A percentile compares a stretch with the other conserved stretches of the same genome.
These are phyloP conservation scores for Neomorphus geoffroyi DNA, from an alignment of 2,797 vertebrate species.

Conservation along the genomic window DNA sequence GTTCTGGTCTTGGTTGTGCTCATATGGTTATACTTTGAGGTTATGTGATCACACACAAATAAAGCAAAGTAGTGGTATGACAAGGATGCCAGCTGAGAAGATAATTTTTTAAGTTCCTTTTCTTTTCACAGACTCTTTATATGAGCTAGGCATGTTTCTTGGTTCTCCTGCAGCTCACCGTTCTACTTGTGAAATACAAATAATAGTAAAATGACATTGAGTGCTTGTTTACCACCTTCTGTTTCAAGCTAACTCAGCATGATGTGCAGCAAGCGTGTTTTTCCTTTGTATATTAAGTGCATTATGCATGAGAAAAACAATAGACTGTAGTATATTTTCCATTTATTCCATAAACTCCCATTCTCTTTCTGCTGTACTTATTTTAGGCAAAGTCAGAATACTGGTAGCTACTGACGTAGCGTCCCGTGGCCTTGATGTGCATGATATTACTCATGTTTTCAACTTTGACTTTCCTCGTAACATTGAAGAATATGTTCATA, in stretches of 20 bases:
- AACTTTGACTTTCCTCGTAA: slow-evolving; percentile 96
- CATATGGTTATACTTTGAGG: background rate
- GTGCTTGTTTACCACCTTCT: background rate
- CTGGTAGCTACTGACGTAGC: slow-evolving; percentile 95
- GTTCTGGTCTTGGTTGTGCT: background rate
- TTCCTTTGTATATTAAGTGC: background rate
- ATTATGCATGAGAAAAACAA: background rate
- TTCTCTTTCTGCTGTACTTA: background rate
- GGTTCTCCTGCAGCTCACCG: background rate
- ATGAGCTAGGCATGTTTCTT: background rate
- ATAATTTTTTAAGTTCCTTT: background rate
- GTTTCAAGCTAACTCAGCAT: background rate
- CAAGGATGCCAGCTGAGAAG: background rate
- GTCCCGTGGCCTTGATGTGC: slow-evolving; percentile 92
- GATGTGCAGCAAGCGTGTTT: background rate
- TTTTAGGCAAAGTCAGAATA: slow-evolving; percentile 88
- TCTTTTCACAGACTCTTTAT: background rate
- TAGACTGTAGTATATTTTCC: background rate
- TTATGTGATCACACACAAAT: background rate
- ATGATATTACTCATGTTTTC: slow-evolving; percentile 92
- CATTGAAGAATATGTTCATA: slow-evolving; percentile 96
- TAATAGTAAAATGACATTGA: background rate
- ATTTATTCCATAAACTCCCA: background rate
- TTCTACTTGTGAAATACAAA: background rate
- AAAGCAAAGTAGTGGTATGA: background rate